Evolutionary conservation across 2,888 invertebrate species (phyloP).

Genomic region (Dryobotodes eremita): DNA sequence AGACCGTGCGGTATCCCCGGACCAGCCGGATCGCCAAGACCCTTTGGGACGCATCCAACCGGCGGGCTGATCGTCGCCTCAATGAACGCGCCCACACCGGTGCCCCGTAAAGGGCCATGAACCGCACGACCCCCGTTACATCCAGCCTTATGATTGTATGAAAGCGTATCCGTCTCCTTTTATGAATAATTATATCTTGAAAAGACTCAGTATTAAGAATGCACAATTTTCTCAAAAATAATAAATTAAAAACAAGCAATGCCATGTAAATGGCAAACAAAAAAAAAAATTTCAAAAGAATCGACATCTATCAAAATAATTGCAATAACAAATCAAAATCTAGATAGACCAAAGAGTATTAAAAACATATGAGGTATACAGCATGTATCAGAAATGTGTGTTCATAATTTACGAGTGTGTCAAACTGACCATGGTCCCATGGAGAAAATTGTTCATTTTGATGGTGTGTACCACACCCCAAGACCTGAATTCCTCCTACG

Average conservation of each 20-base stretch:
- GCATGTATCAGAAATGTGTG: background rate
- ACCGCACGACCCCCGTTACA: too few species aligned
- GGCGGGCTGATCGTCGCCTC: too few species aligned
- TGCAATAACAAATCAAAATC: conserved; percentile 17
- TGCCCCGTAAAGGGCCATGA: too few species aligned
- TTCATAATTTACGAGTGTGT: background rate
- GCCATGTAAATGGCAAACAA: background rate
- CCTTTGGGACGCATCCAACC: too few species aligned
- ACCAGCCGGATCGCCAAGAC: too few species aligned
- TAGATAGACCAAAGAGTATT: conserved; percentile 11
- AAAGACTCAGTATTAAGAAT: background rate
- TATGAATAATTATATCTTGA: too few species aligned
- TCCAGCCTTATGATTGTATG: too few species aligned
- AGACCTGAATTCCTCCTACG: too few species aligned
- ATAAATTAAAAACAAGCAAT: background rate
- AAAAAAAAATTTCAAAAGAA: background rate
- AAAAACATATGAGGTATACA: conserved; percentile 2
- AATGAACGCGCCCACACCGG: too few species aligned
- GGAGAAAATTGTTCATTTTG: background rate
- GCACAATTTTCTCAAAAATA: background rate
- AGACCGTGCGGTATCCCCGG: too few species aligned
- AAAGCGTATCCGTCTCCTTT: too few species aligned
- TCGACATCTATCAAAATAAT: background rate
- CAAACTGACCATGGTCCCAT: background rate
- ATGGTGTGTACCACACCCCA: too few species aligned